Percentiles rank a stretch among this genome's conserved stretches.
Evolutionary conservation across 2,888 invertebrate genomes (phyloP).

Genomic region (Chymomyza caudatula): DNA sequence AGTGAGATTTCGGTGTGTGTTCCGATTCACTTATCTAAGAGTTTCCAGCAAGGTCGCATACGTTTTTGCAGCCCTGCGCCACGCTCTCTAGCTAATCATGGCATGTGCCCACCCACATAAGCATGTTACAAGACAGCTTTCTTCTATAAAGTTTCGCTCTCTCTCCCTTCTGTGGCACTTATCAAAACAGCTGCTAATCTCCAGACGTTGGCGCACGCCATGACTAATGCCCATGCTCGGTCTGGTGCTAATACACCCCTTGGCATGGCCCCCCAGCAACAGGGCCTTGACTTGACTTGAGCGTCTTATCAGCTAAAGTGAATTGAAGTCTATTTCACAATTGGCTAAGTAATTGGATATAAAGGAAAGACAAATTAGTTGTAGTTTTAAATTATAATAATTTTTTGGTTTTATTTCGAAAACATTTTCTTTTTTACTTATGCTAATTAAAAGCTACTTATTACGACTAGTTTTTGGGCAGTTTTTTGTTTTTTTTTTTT

Average conservation of each 20-base stretch:
- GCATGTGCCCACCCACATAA: neutral
- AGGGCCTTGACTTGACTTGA: neutral
- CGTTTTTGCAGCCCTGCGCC: no score
- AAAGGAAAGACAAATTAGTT: conserved; percentile 9
- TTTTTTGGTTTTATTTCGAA: conserved; percentile 27
- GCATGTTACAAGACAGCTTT: neutral
- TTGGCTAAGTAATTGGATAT: conserved; percentile 1
- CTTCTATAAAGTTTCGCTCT: neutral
- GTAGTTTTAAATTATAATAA: conserved; percentile 15
- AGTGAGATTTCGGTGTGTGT: no score
- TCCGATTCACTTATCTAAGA: no score
- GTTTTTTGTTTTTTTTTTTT: conserved; percentile 24
- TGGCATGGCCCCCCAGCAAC: neutral
- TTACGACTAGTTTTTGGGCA: conserved; percentile 31
- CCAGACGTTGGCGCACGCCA: neutral
- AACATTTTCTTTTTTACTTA: conserved; percentile 20
- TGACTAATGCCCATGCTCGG: neutral
- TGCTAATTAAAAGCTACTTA: neutral
- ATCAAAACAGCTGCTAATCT: neutral
- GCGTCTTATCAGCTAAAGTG: neutral
- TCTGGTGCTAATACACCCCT: neutral
- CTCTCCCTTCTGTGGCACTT: neutral
- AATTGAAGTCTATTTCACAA: conserved; percentile 36
- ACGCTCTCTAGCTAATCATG: no score
- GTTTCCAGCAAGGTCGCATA: no score